Conservation (phyloP, 2,113 vertebrate genomes). For the Phasianus colchicus region DNA sequence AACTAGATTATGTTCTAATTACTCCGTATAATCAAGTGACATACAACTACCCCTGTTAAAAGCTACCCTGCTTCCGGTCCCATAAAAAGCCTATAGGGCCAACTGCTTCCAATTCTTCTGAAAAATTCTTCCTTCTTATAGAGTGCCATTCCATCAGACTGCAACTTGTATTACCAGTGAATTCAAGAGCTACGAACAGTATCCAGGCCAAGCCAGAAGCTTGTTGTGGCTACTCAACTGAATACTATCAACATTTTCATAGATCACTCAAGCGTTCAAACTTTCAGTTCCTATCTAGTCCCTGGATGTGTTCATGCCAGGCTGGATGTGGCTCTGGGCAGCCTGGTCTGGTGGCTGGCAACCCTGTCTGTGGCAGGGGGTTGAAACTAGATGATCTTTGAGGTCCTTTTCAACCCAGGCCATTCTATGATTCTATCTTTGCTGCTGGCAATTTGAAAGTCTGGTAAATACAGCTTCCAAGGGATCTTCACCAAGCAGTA, state of each 20-base stretch:
- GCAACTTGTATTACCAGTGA: fast-evolving
- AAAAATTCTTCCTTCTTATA: not conserved
- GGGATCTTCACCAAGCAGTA: not conserved
- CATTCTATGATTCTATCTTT: not conserved
- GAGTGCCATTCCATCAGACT: not conserved
- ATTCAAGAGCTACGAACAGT: not conserved
- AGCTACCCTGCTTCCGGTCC: not conserved
- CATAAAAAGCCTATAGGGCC: not conserved
- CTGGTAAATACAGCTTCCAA: not conserved
- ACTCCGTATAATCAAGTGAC: not conserved
- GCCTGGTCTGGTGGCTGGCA: too few relatives aligned
- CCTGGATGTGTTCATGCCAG: too few relatives aligned
- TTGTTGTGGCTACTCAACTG: not conserved
- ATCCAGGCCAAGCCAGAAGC: not conserved
- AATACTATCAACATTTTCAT: not conserved
- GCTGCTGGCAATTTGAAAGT: not conserved
- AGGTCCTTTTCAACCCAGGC: too few relatives aligned
- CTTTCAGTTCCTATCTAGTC: not conserved
- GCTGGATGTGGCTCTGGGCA: too few relatives aligned
- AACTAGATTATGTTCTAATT: not conserved
- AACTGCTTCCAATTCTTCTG: not conserved
- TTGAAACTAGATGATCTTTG: too few relatives aligned
- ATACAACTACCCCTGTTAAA: not conserved
- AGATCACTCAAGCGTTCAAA: not conserved
- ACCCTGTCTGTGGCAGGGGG: too few relatives aligned